Evolutionary conservation across 2,113 vertebrate genomes (phyloP).

Genomic region (Hassar affinis): DNA sequence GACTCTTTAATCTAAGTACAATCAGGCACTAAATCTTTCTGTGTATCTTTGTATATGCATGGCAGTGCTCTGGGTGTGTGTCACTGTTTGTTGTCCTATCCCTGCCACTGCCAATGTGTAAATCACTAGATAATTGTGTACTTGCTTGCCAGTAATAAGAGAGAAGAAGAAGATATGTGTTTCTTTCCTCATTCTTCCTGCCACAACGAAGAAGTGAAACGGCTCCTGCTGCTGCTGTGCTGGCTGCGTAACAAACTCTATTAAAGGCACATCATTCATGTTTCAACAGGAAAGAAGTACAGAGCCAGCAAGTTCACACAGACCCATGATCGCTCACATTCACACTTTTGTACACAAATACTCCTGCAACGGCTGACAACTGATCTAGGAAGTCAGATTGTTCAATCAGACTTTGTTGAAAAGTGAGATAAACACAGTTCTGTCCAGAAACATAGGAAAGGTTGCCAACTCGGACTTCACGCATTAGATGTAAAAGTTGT

Average conservation of each 20-base stretch:
- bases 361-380: not conserved
- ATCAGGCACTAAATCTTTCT: slow-evolving; percentile 37
- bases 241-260: slow-evolving; percentile 60
- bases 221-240: slow-evolving; percentile 61
- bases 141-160: slow-evolving; percentile 67
- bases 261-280: slow-evolving; percentile 53
- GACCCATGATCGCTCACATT: slow-evolving; percentile 6
- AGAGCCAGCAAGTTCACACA: slow-evolving; percentile 35
- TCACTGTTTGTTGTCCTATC: slow-evolving; percentile 29
- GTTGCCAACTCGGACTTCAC: not conserved
- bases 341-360: not conserved
- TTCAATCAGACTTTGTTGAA: not conserved
- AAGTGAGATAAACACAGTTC: not conserved
- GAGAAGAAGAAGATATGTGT: slow-evolving; percentile 62
- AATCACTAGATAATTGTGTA: slow-evolving; percentile 74
- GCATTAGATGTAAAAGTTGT: not conserved
- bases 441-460: not conserved
- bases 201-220: slow-evolving; percentile 51
- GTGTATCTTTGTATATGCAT: slow-evolving; percentile 10
- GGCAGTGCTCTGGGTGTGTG: slow-evolving; percentile 9
- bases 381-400: not conserved
- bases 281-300: slow-evolving; percentile 39
- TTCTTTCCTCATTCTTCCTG: slow-evolving; percentile 29
- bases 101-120: slow-evolving; percentile 68
- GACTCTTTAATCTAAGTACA: slow-evolving; percentile 48